Conservation (phyloP, 2,888 invertebrate species). For the Chrysotoxum bicinctum region DNA sequence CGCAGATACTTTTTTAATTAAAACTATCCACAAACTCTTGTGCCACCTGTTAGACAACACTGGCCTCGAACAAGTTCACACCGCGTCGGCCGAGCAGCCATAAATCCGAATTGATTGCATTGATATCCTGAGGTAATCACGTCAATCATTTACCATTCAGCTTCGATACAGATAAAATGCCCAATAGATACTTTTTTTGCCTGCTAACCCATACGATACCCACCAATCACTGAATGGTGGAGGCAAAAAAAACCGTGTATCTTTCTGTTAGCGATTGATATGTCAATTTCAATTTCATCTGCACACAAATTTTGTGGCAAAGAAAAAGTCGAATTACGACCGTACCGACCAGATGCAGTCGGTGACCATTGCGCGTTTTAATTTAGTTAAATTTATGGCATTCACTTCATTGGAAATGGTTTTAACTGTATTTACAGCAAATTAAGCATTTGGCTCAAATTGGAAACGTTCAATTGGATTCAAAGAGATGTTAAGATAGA, state of each 20-base stretch:
- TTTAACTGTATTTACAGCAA: constrained; percentile 69
- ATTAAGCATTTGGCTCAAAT: constrained; percentile 64
- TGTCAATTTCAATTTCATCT: constrained; percentile 60
- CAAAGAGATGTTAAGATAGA: constrained; percentile 28
- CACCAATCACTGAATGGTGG: background rate
- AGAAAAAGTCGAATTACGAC: background rate
- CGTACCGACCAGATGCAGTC: background rate
- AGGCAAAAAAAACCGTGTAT: constrained; percentile 1
- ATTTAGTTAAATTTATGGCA: constrained; percentile 62
- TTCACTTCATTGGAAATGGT: constrained; percentile 52
- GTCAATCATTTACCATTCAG: constrained; percentile 58
- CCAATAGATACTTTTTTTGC: constrained; percentile 9
- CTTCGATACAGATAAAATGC: constrained; percentile 21
- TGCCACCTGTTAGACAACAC: constrained; percentile 37
- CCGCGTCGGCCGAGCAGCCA: background rate
- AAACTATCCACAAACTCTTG: constrained; percentile 10
- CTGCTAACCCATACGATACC: background rate
- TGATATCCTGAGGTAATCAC: constrained; percentile 56
- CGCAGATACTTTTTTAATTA: constrained; percentile 4
- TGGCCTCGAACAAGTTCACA: constrained; percentile 7
- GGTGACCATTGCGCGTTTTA: constrained; percentile 28
- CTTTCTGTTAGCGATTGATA: constrained; percentile 38
- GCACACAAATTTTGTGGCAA: constrained; percentile 38
- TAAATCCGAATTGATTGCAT: constrained; percentile 62
- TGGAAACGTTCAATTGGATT: constrained; percentile 37